Base-by-base conservation (phyloP, 2,888 invertebrate genomes). In the Leptura quadrifasciata region DNA sequence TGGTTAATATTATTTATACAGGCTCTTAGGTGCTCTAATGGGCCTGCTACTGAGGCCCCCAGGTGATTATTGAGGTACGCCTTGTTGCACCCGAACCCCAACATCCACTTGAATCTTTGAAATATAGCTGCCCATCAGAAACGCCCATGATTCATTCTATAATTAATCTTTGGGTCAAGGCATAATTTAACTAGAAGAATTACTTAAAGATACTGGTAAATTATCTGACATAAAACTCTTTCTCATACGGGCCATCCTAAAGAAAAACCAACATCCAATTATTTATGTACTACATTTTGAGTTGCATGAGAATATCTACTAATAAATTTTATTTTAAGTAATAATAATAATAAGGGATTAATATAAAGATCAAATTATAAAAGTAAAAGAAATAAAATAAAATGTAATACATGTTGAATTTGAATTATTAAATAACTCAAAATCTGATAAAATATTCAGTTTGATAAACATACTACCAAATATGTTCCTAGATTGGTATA, bases 41-140 rank as follows among this genome's bases (percentile, higher is more conserved):
- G 83, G 79, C 72, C 80, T 65, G 86, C 86, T 86, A 86, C 86
- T 76, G 84, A 84, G 81, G 81, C 80, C 85, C 85, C 81, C 81
- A 78, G 85, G 84, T 83, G 83, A 83, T 83, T 79, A 67, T 74
- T 75, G 27, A 78, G 85, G 81, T 82, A 82, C 84, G 85, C 85
- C 85, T 84, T 76, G 79, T 78, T 81, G 83, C 84, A 84, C 82
- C 84, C 69, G 58, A 47, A 6, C 39, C 39, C 58, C 27, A 52
- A 15, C 58, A 39, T 60, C 47, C 58, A 58, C 39, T 69, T 58
- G 58, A 39, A 35, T 17, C 58, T 15, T 69, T 69, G 69, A 69
- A 69, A 58, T 69, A 69, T 69, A 60, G 58, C 58, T 58, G 58
- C 21, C 58, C 58, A 69, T 69, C 69, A 58, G 69, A 57, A 60